These are phyloP conservation scores for Lota lota DNA, from an alignment of 2,113 vertebrate species.

Conservation along the genomic window DNA sequence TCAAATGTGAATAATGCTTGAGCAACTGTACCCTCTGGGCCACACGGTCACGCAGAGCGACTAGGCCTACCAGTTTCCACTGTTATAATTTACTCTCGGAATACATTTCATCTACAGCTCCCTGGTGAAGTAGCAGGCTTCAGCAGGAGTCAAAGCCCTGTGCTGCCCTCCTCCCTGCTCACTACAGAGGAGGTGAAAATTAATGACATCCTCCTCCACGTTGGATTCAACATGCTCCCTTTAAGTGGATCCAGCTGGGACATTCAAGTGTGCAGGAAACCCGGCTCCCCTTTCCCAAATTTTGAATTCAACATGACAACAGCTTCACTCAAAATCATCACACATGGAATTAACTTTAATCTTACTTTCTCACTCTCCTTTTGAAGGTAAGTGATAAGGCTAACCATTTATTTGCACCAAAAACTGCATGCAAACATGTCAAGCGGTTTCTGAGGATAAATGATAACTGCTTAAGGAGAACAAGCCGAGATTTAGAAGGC, in stretches of 20 bases:
- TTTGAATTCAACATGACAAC: slow-evolving; percentile 20
- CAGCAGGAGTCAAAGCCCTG: background rate
- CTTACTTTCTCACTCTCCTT: background rate
- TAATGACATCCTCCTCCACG: slow-evolving; percentile 35
- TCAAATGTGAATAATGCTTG: too few relatives aligned
- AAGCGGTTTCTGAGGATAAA: background rate
- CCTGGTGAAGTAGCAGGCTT: slow-evolving; percentile 21
- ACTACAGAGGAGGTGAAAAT: slow-evolving; percentile 39
- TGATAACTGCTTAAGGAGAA: background rate
- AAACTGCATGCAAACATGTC: background rate
- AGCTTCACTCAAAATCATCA: slow-evolving; percentile 2
- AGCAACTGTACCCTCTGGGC: too few relatives aligned
- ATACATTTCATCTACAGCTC: slow-evolving; percentile 19
- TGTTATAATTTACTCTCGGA: slow-evolving; percentile 22
- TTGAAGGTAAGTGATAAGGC: too few relatives aligned
- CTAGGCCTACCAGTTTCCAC: background rate
- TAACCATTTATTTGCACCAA: too few relatives aligned
- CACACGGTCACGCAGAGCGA: background rate
- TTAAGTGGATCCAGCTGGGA: slow-evolving; percentile 56
- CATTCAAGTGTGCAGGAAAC: slow-evolving; percentile 42
- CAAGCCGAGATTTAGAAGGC: background rate
- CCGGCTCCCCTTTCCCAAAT: slow-evolving; percentile 32
- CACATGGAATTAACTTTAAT: background rate
- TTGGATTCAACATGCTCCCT: slow-evolving; percentile 38
- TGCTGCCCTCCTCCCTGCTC: slow-evolving; percentile 13